Evolutionary conservation across 2,797 vertebrate species (phyloP).

Genomic region (Sternarchorhynchus goeldii): DNA sequence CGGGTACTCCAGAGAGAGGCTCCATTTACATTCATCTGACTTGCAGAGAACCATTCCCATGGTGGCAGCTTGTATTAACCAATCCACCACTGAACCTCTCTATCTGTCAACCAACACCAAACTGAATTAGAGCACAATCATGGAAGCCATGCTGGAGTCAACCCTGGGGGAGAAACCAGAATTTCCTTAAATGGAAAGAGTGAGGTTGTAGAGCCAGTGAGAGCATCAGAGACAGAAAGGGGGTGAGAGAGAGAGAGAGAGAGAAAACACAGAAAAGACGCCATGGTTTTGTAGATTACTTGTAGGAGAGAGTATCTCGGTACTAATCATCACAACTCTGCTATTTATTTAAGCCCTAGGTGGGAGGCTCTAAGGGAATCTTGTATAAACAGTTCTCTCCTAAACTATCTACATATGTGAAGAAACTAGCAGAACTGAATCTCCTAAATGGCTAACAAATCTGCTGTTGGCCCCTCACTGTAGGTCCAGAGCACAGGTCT

Average conservation of each 20-base stretch:
- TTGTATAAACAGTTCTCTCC: conserved; percentile 77
- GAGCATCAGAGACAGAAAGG: too few relatives aligned
- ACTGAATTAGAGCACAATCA: conserved; percentile 41
- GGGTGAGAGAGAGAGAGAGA: conserved; percentile 15
- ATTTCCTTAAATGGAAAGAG: conserved; percentile 19
- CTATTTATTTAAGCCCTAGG: conserved; percentile 74
- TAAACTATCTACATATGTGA: conserved; percentile 77
- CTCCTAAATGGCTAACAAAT: conserved; percentile 69
- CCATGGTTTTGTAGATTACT: conserved; percentile 43
- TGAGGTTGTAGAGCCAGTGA: not conserved
- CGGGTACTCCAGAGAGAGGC: conserved; percentile 54
- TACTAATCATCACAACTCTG: conserved; percentile 76
- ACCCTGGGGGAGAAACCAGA: conserved; percentile 4
- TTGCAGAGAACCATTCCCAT: conserved; percentile 23
- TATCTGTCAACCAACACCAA: conserved; percentile 44
- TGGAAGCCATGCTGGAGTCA: conserved; percentile 14
- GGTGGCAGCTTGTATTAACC: conserved; percentile 49
- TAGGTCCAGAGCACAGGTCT: conserved; percentile 6
- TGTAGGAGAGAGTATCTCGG: conserved; percentile 64
- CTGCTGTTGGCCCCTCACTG: conserved; percentile 59
- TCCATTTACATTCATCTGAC: conserved; percentile 46
- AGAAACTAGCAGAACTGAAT: conserved; percentile 82
- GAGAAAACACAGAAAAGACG: conserved; percentile 48
- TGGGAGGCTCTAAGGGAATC: conserved; percentile 77
- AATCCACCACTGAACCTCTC: conserved; percentile 46